These are phyloP conservation scores for Sebastes ruberrimus DNA, from an alignment of 2,797 vertebrate species.

Conservation along the genomic window DNA sequence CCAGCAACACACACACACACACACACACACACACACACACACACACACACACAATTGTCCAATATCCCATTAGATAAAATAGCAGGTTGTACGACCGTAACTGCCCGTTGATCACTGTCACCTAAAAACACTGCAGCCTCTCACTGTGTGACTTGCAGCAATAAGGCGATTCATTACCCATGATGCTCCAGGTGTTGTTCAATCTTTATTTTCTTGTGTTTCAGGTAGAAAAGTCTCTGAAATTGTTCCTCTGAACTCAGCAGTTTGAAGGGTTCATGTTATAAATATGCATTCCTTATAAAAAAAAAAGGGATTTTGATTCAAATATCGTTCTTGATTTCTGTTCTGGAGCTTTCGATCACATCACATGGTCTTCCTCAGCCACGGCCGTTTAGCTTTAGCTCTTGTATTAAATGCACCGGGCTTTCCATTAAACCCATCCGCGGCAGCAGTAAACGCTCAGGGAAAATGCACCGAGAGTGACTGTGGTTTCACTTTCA, in stretches of 20 bases:
- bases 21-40: slow-evolving; percentile 20
- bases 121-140: not conserved
- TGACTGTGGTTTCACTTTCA: too few relatives aligned
- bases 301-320: not conserved
- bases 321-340: not conserved
- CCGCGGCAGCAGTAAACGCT: too few relatives aligned
- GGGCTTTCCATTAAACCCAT: too few relatives aligned
- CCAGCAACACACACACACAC: slow-evolving; percentile 8
- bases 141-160: not conserved
- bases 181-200: slow-evolving; percentile 12
- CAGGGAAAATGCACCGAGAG: too few relatives aligned
- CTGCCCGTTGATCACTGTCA: slow-evolving; percentile 57
- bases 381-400: too few relatives aligned
- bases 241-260: not conserved
- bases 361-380: not conserved
- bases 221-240: not conserved
- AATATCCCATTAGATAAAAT: slow-evolving; percentile 46
- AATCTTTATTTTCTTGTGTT: not conserved
- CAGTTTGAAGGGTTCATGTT: not conserved
- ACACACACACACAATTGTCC: slow-evolving; percentile 13
- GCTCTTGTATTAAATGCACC: accelerated
- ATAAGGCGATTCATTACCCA: not conserved
- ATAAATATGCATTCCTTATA: not conserved
- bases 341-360: not conserved
- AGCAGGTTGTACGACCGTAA: slow-evolving; percentile 29